A percentile compares a stretch with the other conserved stretches of the same genome.
These are phyloP conservation scores for Oreochromis mossambicus DNA, from an alignment of 2,797 vertebrate genomes.

Conservation along the genomic window DNA sequence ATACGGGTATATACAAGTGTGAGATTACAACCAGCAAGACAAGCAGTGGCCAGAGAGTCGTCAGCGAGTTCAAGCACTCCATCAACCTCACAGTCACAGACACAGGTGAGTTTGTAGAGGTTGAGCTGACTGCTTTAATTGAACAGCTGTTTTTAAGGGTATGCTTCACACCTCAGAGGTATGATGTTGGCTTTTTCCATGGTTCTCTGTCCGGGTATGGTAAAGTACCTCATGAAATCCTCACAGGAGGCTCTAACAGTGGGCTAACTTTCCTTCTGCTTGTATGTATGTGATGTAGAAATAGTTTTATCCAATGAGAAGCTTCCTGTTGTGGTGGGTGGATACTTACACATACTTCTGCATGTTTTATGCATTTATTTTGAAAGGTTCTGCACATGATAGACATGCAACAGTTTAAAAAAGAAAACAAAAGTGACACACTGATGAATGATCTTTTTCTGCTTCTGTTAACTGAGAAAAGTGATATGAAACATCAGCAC, in stretches of 20 bases:
- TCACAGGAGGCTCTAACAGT: accelerated
- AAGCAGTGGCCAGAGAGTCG: accelerated
- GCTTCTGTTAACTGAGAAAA: no score
- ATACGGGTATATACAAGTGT: accelerated
- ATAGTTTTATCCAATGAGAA: no score
- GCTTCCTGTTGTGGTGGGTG: no score
- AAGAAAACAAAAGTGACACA: no score
- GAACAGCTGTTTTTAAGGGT: accelerated
- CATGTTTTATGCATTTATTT: no score
- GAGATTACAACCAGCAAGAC: accelerated
- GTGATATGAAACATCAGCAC: no score
- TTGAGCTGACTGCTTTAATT: accelerated
- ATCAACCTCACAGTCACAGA: neutral
- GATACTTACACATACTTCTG: no score
- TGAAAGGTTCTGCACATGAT: no score
- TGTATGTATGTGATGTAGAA: neutral
- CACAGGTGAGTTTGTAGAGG: neutral
- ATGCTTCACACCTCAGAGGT: neutral
- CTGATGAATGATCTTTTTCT: no score
- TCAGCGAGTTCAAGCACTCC: accelerated
- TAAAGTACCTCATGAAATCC: accelerated
- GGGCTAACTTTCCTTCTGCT: accelerated
- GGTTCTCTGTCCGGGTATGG: accelerated
- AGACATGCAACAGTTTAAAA: no score
- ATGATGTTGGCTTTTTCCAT: neutral